A percentile compares a stretch with the other conserved stretches of the same genome.
These are phyloP conservation scores for Glaucidium brasilianum DNA, from an alignment of 2,113 vertebrate species.

Conservation along the genomic window DNA sequence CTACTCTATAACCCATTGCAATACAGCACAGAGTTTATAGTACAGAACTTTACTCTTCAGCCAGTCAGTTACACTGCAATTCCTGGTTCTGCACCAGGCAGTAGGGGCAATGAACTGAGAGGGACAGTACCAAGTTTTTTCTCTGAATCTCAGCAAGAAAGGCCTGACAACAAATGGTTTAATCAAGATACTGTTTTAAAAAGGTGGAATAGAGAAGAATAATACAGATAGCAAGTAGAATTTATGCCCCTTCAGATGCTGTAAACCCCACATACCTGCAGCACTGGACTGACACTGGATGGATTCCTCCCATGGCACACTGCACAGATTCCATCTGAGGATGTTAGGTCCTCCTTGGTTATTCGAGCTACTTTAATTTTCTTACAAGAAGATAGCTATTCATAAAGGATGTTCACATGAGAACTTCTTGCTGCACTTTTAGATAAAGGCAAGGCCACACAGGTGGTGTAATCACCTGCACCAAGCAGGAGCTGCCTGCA, in stretches of 20 bases:
- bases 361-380: background rate
- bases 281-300: background rate
- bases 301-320: background rate
- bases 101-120: too few relatives aligned
- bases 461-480: fast-evolving
- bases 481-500: background rate
- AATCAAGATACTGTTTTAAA: background rate
- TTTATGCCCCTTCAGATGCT: background rate
- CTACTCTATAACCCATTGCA: background rate
- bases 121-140: background rate
- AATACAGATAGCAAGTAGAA: background rate
- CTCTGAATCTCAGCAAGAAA: background rate
- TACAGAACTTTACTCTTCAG: background rate
- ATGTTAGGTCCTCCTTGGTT: background rate
- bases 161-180: background rate
- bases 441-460: background rate
- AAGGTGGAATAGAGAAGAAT: background rate
- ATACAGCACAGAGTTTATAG: background rate
- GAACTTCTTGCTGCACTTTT: background rate
- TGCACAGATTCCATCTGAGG: background rate
- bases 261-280: fast-evolving
- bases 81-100: background rate
- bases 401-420: background rate
- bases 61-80: background rate
- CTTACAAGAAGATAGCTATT: background rate